A percentile compares a stretch with the other conserved stretches of the same genome.
These are phyloP conservation scores for Antigone vipio DNA, from an alignment of 2,113 vertebrate species.

Conservation along the genomic window DNA sequence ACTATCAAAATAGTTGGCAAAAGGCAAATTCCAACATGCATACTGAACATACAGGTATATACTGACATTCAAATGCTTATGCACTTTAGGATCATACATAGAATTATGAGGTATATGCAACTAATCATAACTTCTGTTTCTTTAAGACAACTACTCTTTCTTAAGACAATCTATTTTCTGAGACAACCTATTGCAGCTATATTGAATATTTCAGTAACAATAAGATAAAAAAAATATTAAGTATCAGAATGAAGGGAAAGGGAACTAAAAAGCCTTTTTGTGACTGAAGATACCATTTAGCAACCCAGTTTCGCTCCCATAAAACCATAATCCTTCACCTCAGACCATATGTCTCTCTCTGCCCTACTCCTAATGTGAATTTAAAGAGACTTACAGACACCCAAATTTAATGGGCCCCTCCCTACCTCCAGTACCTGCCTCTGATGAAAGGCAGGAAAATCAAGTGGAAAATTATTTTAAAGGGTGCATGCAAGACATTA, in stretches of 20 bases:
- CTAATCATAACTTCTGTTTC: background rate
- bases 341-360: background rate
- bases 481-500: conserved; percentile 22
- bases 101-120: background rate
- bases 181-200: background rate
- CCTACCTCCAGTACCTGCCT: conserved; percentile 27
- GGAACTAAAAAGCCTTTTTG: background rate
- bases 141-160: background rate
- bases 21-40: conserved; percentile 43
- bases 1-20: conserved; percentile 48
- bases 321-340: background rate
- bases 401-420: conserved; percentile 19
- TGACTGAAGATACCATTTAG: background rate
- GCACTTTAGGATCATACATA: background rate
- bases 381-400: background rate
- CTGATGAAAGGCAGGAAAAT: conserved; percentile 59
- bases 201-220: background rate
- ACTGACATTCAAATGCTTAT: background rate
- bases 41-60: conserved; percentile 34
- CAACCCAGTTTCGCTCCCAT: background rate
- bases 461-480: conserved; percentile 46
- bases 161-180: background rate
- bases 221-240: background rate
- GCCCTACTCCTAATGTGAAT: background rate
- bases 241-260: background rate